These are phyloP conservation scores for Phodopus roborovskii DNA, from an alignment of 2,113 vertebrate genomes.

Conservation along the genomic window DNA sequence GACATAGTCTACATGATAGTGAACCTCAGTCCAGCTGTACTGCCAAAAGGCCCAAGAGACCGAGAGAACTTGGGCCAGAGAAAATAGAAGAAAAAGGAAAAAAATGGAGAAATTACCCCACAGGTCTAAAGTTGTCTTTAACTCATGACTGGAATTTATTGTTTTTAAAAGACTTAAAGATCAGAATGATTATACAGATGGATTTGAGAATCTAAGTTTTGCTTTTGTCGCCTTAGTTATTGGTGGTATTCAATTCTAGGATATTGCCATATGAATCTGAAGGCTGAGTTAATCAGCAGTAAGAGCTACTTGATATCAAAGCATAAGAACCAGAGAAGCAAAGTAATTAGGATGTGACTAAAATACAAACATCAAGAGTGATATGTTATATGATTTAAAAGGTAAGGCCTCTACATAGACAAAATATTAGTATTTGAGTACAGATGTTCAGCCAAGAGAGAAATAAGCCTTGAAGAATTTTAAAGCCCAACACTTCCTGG, in stretches of 20 bases:
- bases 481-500: neutral
- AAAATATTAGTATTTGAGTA: neutral
- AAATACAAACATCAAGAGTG: neutral
- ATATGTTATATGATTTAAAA: neutral
- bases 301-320: neutral
- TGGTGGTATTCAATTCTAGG: neutral
- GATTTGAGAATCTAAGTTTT: neutral
- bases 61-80: neutral
- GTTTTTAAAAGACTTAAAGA: neutral
- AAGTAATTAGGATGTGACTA: neutral
- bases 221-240: neutral
- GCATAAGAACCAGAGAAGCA: neutral
- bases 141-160: neutral
- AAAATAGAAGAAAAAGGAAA: neutral
- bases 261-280: neutral
- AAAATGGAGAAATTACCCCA: neutral
- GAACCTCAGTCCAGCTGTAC: neutral
- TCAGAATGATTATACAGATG: neutral
- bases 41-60: neutral
- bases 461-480: neutral
- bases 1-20: constrained; percentile 65
- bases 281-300: neutral
- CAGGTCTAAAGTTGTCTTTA: neutral
- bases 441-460: neutral
- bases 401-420: neutral